phyloP scores from a whole-genome alignment of 2,888 invertebrate species.

The Electrophaes corylata region DNA sequence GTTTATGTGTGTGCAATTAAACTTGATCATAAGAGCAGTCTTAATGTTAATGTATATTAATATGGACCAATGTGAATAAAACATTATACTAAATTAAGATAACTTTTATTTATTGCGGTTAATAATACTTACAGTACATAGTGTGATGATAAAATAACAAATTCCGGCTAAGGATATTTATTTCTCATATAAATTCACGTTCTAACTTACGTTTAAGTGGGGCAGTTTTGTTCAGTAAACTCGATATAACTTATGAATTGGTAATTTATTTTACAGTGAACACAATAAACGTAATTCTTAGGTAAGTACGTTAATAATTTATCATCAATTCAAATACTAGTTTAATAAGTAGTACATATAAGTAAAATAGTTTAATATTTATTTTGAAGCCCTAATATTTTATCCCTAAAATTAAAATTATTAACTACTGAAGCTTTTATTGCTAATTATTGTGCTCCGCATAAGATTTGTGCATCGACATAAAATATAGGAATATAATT shows the following conservation, averaged over 20 bases:
- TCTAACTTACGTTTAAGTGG: too few species aligned
- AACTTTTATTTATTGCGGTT: constrained; percentile 56
- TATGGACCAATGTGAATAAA: constrained; percentile 63
- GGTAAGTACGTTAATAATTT: too few species aligned
- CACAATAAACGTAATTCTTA: too few species aligned
- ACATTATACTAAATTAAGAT: constrained; percentile 53
- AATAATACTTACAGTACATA: constrained; percentile 19
- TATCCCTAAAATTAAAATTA: not conserved
- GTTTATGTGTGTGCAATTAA: constrained; percentile 41
- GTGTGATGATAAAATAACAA: not conserved
- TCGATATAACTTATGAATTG: too few species aligned
- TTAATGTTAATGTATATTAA: constrained; percentile 30
- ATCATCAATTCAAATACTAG: too few species aligned
- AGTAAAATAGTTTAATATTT: not conserved
- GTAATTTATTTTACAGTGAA: too few species aligned
- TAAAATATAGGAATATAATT: not conserved
- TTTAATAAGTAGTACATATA: too few species aligned
- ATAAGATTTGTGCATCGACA: not conserved
- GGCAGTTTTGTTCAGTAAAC: too few species aligned
- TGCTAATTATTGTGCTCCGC: not conserved
- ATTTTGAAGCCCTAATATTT: not conserved
- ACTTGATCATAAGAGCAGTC: constrained; percentile 28
- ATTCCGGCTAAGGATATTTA: too few species aligned
- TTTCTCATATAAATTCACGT: too few species aligned
- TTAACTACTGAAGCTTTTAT: not conserved